Evolutionary conservation across 2,888 invertebrate species (phyloP).

Genomic region (Folsomia candida): DNA sequence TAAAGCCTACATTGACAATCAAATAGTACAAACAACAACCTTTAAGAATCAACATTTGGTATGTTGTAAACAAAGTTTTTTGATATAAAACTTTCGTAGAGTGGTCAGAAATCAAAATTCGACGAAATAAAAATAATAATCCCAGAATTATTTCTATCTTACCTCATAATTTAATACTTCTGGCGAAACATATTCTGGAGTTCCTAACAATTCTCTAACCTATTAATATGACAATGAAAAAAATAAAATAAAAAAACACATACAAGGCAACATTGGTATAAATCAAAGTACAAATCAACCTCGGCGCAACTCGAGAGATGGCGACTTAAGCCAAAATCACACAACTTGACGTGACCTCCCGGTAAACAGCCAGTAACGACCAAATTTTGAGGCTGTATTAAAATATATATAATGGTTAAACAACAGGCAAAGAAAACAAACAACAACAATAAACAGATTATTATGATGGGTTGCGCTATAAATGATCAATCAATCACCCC

Average conservation of each 20-base stretch:
- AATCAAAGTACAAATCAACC: slow-evolving; percentile 81
- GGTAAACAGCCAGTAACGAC: slow-evolving; percentile 75
- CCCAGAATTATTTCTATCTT: too few species aligned
- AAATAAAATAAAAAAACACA: slow-evolving; percentile 27
- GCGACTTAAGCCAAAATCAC: slow-evolving; percentile 92
- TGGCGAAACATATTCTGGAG: slow-evolving; percentile 62
- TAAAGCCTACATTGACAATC: too few species aligned
- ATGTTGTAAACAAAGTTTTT: too few species aligned
- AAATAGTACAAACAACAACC: too few species aligned
- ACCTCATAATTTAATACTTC: slow-evolving; percentile 96
- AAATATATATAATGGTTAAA: slow-evolving; percentile 23
- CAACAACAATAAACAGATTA: too few species aligned
- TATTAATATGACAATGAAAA: slow-evolving; percentile 24
- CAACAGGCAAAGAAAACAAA: slow-evolving; percentile 2
- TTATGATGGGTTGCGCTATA: too few species aligned
- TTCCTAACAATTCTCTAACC: slow-evolving; percentile 48
- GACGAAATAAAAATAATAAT: too few species aligned
- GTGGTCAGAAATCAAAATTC: too few species aligned
- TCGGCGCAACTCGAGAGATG: slow-evolving; percentile 86
- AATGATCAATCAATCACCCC: too few species aligned
- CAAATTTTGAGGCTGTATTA: slow-evolving; percentile 84
- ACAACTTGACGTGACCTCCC: slow-evolving; percentile 78
- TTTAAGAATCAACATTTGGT: too few species aligned
- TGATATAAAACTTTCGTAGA: too few species aligned
- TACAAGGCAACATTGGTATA: slow-evolving; percentile 14